Evolutionary conservation across 2,888 invertebrate genomes (phyloP).

Genomic region (Plebejus melissa): DNA sequence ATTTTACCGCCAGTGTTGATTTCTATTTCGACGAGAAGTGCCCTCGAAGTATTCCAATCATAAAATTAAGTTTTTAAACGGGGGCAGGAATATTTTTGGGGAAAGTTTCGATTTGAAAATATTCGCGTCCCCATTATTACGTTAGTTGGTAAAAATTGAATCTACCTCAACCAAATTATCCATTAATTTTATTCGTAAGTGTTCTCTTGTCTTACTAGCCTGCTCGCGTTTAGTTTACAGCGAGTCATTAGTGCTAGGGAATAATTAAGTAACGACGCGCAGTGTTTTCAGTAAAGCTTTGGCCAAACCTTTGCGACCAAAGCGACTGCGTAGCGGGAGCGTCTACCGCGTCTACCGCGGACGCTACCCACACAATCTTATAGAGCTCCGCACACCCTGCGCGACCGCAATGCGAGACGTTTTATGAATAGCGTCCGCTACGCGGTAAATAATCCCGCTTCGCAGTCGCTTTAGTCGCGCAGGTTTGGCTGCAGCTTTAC

Average conservation of each 20-base stretch:
- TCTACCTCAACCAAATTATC: conserved; percentile 78
- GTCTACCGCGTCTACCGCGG: too few species aligned
- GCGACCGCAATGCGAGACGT: too few species aligned
- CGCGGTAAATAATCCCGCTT: too few species aligned
- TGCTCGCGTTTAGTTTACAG: neutral
- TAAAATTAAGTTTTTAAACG: conserved; percentile 51
- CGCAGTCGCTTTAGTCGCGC: too few species aligned
- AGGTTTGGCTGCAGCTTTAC: too few species aligned
- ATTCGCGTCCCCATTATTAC: conserved; percentile 41
- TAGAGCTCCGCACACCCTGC: too few species aligned
- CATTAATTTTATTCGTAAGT: conserved; percentile 74
- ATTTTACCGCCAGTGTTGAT: conserved; percentile 8
- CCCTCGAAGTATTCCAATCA: conserved; percentile 48
- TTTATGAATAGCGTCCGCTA: too few species aligned
- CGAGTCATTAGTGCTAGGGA: neutral
- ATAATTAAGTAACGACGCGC: too few species aligned
- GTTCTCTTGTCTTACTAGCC: conserved; percentile 70
- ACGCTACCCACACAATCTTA: too few species aligned
- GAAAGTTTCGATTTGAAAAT: conserved; percentile 27
- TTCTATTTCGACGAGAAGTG: neutral
- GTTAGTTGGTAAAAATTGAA: conserved; percentile 63
- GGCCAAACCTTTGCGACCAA: too few species aligned
- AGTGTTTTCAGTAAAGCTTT: too few species aligned
- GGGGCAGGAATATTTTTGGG: conserved; percentile 44
- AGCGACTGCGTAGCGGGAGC: too few species aligned